Base-by-base conservation (phyloP, 2,888 invertebrate genomes). In the Stenodera caucasica region DNA sequence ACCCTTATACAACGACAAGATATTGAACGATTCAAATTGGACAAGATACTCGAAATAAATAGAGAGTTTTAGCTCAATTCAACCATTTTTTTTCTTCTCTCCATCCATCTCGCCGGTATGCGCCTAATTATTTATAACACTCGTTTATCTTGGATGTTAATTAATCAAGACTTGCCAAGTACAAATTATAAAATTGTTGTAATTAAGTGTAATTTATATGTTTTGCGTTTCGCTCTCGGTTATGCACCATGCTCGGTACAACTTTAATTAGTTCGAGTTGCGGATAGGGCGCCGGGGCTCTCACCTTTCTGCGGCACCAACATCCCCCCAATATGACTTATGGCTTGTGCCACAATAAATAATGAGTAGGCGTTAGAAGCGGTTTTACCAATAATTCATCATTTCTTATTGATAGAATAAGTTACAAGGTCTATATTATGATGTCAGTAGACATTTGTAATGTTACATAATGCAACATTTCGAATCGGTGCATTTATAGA, bases 101-200 rank as follows among this genome's bases (percentile, higher is more conserved):
- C 52, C 53, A 69, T 71, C 69, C 69, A 66, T 70, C 71, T 72
- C 21, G 69, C 70, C 71, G 73, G 73, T 74, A 73, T 74, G 76
- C 74, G 74, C 70, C 74, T 76, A 73, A 78, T 78, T 77, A 78
- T 76, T 78, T 75, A 77, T 76, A 73, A 73, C 73, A 71, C 67
- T 73, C 75, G 77, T 80, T 79, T 76, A 78, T 79, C 79, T 77
- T 73, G 70, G 65, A 67, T 69, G 75, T 75, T 77, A 79, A 79
- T 80, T 80, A 79, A 79, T 79, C 79, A 79, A 77, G 77, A 73
- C 76, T 72, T 70, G 72, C 76, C 72, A 75, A 77, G 78, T 77
- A 79, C 79, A 79, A 79, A 80, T 79, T 80, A 79, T 79, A 80
- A 79, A 80, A 79, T 79, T 79, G 78, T 78, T 78, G 78, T 78